Evolutionary conservation across 92 coral and sea anemone genomes (phyloP).

Genomic region (Porites divaricata): DNA sequence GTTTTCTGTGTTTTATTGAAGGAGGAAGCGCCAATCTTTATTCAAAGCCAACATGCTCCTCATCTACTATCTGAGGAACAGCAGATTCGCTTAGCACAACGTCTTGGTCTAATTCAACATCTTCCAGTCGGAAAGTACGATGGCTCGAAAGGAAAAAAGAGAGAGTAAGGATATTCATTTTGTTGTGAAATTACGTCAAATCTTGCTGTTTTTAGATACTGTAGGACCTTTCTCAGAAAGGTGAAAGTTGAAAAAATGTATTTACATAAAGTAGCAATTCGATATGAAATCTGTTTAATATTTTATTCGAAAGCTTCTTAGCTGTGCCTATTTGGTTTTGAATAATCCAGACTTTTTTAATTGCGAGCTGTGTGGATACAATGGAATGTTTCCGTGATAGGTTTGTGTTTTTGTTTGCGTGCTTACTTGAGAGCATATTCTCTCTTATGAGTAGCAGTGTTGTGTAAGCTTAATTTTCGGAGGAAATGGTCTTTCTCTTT

Average conservation of each 20-base stretch:
- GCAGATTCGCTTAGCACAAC: constrained; percentile 98
- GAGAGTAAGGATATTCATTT: constrained; percentile 82
- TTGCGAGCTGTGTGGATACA: constrained; percentile 2
- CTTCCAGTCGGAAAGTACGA: constrained; percentile 97
- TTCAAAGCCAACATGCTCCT: constrained; percentile 99
- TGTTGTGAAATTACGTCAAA: constrained; percentile 2
- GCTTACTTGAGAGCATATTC: neutral
- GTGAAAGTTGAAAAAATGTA: neutral
- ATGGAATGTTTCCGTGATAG: constrained; percentile 16
- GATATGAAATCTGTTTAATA: constrained; percentile 23
- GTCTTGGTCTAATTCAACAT: constrained; percentile 96
- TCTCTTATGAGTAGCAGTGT: too few relatives aligned
- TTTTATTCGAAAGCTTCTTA: constrained; percentile 4
- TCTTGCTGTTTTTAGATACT: neutral
- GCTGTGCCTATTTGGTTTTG: neutral
- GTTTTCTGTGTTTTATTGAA: constrained; percentile 26
- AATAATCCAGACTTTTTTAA: neutral
- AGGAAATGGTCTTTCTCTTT: too few relatives aligned
- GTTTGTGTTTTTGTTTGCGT: neutral
- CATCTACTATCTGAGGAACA: constrained; percentile 98
- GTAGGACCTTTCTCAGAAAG: neutral
- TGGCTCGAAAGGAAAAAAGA: constrained; percentile 91
- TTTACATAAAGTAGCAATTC: neutral
- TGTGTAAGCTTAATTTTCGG: too few relatives aligned
- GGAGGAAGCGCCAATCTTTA: constrained; percentile 99